phyloP scores from a whole-genome alignment of 2,888 invertebrate species.

The Eretmocerus hayati region DNA sequence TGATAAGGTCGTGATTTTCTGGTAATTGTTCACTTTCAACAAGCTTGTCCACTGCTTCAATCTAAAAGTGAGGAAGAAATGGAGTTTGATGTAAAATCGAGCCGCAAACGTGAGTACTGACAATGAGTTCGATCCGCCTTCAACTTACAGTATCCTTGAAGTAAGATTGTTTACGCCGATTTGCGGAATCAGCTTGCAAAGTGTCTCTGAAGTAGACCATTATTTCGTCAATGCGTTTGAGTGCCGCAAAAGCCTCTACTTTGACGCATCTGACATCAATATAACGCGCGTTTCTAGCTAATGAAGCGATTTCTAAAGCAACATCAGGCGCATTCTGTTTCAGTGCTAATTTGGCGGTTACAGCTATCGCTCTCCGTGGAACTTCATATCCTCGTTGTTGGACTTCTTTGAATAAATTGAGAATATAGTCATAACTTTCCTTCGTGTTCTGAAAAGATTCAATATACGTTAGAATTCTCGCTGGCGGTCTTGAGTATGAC shows the following conservation, averaged over 20 bases:
- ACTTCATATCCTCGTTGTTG: constrained; percentile 52
- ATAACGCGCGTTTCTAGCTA: constrained; percentile 54
- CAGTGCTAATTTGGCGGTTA: constrained; percentile 61
- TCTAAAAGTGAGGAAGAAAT: constrained; percentile 40
- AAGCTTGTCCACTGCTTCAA: constrained; percentile 50
- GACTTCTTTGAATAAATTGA: constrained; percentile 57
- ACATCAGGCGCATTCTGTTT: constrained; percentile 61
- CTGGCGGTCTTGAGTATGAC: no score
- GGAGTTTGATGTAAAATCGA: no score
- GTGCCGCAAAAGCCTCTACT: constrained; percentile 55
- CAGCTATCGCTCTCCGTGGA: constrained; percentile 57
- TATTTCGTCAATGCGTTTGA: constrained; percentile 60
- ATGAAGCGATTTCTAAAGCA: constrained; percentile 60
- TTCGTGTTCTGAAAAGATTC: constrained; percentile 56
- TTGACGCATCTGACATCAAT: constrained; percentile 65
- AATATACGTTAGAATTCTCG: no score
- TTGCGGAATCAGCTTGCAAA: constrained; percentile 53
- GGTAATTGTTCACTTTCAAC: constrained; percentile 50
- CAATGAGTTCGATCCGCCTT: neutral
- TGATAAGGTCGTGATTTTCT: constrained; percentile 53
- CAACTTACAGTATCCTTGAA: constrained; percentile 57
- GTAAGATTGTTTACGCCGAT: constrained; percentile 53
- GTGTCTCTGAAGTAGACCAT: constrained; percentile 54
- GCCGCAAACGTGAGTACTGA: neutral
- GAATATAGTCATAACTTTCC: constrained; percentile 61